Conservation (phyloP, 2,113 vertebrate genomes). For the Chiloscyllium plagiosum region DNA sequence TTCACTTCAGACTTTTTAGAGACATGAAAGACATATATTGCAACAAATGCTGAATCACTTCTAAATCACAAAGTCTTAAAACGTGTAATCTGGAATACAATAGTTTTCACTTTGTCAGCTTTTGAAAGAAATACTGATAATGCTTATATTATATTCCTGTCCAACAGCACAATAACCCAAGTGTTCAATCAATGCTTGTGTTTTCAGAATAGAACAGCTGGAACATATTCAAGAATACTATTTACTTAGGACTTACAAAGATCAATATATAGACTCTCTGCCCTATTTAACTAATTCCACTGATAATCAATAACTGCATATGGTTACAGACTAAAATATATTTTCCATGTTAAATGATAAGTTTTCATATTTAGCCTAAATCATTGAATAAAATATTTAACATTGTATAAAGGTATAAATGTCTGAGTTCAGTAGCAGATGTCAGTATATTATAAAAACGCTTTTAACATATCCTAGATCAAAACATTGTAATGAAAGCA, state of each 20-base stretch:
- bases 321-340: neutral
- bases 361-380: neutral
- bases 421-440: neutral
- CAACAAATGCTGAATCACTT: neutral
- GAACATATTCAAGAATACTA: constrained; percentile 22
- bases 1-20: neutral
- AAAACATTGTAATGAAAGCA: neutral
- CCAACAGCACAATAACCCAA: neutral
- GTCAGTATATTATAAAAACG: neutral
- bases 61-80: neutral
- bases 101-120: neutral
- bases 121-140: constrained; percentile 4
- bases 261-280: constrained; percentile 30
- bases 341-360: neutral
- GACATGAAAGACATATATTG: neutral
- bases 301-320: constrained; percentile 30
- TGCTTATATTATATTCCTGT: neutral
- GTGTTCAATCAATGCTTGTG: constrained; percentile 17
- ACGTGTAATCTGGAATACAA: neutral
- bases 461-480: neutral
- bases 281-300: constrained; percentile 25
- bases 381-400: neutral
- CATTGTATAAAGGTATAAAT: neutral
- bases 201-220: constrained; percentile 24
- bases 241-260: constrained; percentile 9